Evolutionary conservation across 2,113 vertebrate genomes (phyloP).

Genomic region (Notothenia coriiceps): DNA sequence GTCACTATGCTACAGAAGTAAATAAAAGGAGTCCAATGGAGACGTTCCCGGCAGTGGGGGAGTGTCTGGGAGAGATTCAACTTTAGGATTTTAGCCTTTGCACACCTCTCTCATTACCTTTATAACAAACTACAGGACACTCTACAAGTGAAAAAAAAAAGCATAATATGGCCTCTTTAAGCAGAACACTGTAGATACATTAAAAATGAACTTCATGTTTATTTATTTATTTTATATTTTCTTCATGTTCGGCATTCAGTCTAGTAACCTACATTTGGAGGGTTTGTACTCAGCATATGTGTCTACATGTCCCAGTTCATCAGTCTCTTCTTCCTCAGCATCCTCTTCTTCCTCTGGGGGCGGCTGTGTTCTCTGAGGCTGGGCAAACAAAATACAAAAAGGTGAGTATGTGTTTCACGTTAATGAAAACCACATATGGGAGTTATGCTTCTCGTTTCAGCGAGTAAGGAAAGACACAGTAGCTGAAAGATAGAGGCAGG

Average conservation of each 20-base stretch:
- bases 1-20: too few relatives aligned
- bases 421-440: not conserved
- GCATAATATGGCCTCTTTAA: too few relatives aligned
- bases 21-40: too few relatives aligned
- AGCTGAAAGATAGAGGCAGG: slow-evolving; percentile 20
- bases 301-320: slow-evolving; percentile 95
- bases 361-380: slow-evolving; percentile 80
- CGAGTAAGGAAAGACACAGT: not conserved
- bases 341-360: slow-evolving; percentile 93
- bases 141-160: too few relatives aligned
- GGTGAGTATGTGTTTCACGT: slow-evolving; percentile 19
- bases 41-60: too few relatives aligned
- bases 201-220: not conserved
- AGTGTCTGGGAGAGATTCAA: too few relatives aligned
- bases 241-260: slow-evolving; percentile 5
- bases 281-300: slow-evolving; percentile 96
- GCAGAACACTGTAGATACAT: not conserved
- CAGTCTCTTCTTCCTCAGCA: slow-evolving; percentile 92
- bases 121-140: too few relatives aligned
- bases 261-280: slow-evolving; percentile 90
- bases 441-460: slow-evolving; percentile 15
- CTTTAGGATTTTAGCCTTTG: too few relatives aligned
- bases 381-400: slow-evolving; percentile 24
- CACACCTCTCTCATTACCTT: too few relatives aligned
- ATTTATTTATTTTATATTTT: too few relatives aligned